phyloP scores from a whole-genome alignment of 2,888 invertebrate genomes.

The Buathra laborator region DNA sequence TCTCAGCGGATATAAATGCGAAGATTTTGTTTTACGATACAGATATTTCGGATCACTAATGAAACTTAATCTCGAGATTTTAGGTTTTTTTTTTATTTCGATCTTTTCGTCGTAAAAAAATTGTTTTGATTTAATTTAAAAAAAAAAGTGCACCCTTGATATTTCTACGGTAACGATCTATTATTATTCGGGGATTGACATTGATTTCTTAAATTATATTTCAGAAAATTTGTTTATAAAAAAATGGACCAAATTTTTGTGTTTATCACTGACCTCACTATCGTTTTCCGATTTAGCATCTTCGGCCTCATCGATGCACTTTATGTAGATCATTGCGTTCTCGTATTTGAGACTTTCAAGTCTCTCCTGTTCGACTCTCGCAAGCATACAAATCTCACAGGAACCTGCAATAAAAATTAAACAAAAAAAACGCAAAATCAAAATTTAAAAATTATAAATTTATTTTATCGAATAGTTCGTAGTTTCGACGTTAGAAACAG shows the following conservation, averaged over 20 bases:
- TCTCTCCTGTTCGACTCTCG: slow-evolving; percentile 80
- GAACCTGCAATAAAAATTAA: slow-evolving; percentile 77
- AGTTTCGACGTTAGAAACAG: slow-evolving; percentile 1
- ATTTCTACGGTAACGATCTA: too few species aligned
- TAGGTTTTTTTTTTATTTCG: too few species aligned
- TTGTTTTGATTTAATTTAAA: too few species aligned
- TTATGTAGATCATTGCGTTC: slow-evolving; percentile 82
- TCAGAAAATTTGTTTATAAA: too few species aligned
- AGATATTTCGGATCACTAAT: too few species aligned
- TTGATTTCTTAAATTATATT: too few species aligned
- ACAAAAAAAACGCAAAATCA: slow-evolving; percentile 58
- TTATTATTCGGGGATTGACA: too few species aligned
- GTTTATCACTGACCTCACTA: slow-evolving; percentile 72
- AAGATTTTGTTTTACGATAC: too few species aligned
- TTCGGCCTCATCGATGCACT: slow-evolving; percentile 81
- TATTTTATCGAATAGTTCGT: background rate
- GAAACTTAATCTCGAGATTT: too few species aligned
- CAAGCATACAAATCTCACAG: slow-evolving; percentile 80
- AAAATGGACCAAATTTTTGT: background rate
- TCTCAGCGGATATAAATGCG: too few species aligned
- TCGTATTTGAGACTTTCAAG: slow-evolving; percentile 82
- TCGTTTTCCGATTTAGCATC: slow-evolving; percentile 76
- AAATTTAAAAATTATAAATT: background rate
- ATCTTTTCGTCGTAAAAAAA: too few species aligned
- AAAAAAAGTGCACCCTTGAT: too few species aligned